phyloP scores from a whole-genome alignment of 2,888 invertebrate species.

The Torymus aiolomorphi region DNA sequence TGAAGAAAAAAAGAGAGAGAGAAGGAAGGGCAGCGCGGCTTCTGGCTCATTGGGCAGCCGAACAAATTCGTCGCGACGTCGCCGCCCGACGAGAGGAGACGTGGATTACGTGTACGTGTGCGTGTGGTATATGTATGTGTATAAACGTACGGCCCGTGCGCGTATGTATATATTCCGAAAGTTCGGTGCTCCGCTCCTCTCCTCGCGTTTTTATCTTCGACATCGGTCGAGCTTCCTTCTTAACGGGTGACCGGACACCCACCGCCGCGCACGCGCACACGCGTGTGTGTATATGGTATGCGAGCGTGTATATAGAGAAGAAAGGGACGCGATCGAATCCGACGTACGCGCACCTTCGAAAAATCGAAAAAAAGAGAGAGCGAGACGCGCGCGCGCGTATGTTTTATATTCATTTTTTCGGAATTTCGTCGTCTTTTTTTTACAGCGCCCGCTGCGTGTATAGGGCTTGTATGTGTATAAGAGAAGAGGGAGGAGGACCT shows the following conservation, averaged over 20 bases:
- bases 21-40: constrained; percentile 63
- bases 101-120: constrained; percentile 60
- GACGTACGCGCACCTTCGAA: constrained; percentile 51
- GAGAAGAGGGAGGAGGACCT: too few species aligned
- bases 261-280: constrained; percentile 38
- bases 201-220: constrained; percentile 69
- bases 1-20: constrained; percentile 25
- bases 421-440: too few species aligned
- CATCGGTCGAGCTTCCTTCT: constrained; percentile 74
- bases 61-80: constrained; percentile 74
- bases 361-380: constrained; percentile 18
- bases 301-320: neutral
- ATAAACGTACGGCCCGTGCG: constrained; percentile 13
- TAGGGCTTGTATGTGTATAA: too few species aligned
- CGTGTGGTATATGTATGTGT: constrained; percentile 34
- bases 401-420: constrained; percentile 12
- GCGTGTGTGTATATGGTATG: neutral
- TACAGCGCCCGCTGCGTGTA: too few species aligned
- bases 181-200: constrained; percentile 59
- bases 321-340: constrained; percentile 45
- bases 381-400: neutral
- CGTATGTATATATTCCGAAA: constrained; percentile 53
- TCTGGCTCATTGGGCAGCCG: constrained; percentile 73
- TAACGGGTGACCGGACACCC: constrained; percentile 73
- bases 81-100: constrained; percentile 60